Base-by-base conservation (phyloP, 2,113 vertebrate species). In the Microtus ochrogaster region DNA sequence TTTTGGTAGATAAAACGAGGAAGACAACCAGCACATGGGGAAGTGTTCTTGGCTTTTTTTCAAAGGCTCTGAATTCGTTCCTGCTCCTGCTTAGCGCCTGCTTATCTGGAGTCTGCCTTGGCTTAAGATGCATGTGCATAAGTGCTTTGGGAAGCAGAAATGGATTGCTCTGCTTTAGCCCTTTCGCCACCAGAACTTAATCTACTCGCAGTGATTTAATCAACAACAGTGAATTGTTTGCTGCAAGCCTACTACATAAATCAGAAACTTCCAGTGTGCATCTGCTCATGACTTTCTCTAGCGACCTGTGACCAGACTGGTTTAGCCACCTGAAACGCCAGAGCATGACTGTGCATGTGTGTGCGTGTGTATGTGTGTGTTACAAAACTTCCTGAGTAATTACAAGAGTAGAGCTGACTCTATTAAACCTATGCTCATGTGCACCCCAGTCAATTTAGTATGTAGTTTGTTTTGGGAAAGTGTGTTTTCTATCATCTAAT, bases 201-300 rank as follows among this genome's bases (percentile, higher is more conserved):
- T 94, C 81, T 93, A 61, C 41, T 92, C 68, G n/a, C 74, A 83
- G 44, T 89, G 93, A 94, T 94, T 92, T 95, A 92, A 96, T 98
- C 91, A 92, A 84, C 4, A 70, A 8, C 55, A 52, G 81, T 68
- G 89, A 90, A 39, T 41, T 95, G 79, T 96, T 94, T 95, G 63
- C 87, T 90, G 93, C 70, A 91, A 97, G n/a, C 52, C 61, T 92
- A 77, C 52, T 86, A 68, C 55, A 91, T 96, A 92, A 94, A 97
- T 95, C 90, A 97, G 82, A 97, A 95, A 55, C 81, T 78, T 94
- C 93, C 6, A 70, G 49, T 58, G 74, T 0, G 22, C 2, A 44
- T 79, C 92, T 89, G 17, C n/a, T 79, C 22, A 1, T 74, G 89
- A 83, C 55, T 93, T 92, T 92, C 90, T 82, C 55, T 65, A 82